A percentile compares a stretch with the other conserved stretches of the same genome.
Evolutionary conservation across 2,888 invertebrate species (phyloP).

Genomic region (Spodoptera littoralis): DNA sequence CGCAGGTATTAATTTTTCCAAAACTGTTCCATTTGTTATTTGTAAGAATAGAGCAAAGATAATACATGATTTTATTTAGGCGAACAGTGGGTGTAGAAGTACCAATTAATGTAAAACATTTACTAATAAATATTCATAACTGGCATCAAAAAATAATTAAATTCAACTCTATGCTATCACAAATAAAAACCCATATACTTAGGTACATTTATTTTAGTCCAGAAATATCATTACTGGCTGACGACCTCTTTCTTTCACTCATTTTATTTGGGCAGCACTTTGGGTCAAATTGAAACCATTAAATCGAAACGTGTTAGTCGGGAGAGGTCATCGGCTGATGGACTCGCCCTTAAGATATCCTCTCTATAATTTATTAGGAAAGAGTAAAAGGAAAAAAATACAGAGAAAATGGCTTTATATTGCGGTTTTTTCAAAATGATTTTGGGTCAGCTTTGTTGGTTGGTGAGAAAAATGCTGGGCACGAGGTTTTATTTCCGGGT

Average conservation of each 20-base stretch:
- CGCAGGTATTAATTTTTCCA: too few species aligned
- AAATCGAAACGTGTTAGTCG: conserved; percentile 71
- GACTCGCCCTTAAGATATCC: conserved; percentile 32
- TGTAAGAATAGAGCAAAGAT: too few species aligned
- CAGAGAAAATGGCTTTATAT: background rate
- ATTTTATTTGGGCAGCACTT: conserved; percentile 69
- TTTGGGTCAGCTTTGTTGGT: too few species aligned
- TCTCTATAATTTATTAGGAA: conserved; percentile 31
- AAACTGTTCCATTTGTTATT: too few species aligned
- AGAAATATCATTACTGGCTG: conserved; percentile 58
- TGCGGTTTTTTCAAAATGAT: background rate
- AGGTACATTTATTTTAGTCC: conserved; percentile 48
- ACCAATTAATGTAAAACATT: background rate
- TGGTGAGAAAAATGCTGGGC: too few species aligned
- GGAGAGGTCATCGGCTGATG: conserved; percentile 63
- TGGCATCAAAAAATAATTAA: conserved; percentile 5
- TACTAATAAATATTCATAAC: background rate
- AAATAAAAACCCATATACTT: conserved; percentile 33
- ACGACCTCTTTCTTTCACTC: conserved; percentile 52
- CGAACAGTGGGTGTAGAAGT: too few species aligned
- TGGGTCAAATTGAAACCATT: conserved; percentile 76
- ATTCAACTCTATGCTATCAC: conserved; percentile 6
- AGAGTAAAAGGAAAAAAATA: background rate
- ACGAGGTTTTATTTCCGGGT: too few species aligned
- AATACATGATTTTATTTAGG: too few species aligned